Conservation (phyloP, 2,888 invertebrate genomes). For the Steinernema carpocapsae region DNA sequence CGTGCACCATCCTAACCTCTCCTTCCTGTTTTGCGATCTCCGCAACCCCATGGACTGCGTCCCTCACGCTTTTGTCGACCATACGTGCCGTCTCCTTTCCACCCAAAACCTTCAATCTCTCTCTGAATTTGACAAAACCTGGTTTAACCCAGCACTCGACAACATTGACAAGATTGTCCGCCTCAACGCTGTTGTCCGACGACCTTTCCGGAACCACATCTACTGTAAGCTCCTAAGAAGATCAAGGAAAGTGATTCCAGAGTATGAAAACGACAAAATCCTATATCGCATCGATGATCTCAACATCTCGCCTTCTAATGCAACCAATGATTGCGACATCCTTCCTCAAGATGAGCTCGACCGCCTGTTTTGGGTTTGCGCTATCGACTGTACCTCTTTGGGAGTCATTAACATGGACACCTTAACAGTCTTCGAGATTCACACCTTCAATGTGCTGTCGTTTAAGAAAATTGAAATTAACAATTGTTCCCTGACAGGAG, state of each 20-base stretch:
- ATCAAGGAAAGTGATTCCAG: neutral
- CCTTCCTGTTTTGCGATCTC: too few species aligned
- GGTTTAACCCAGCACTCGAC: neutral
- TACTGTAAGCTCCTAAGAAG: neutral
- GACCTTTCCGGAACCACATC: neutral
- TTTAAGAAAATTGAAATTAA: neutral
- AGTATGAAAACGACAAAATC: neutral
- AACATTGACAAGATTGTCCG: neutral
- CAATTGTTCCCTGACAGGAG: neutral
- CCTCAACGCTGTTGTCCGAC: neutral
- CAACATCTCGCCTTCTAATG: neutral
- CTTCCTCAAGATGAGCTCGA: neutral
- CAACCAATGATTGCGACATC: neutral
- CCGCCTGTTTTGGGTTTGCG: neutral
- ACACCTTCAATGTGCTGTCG: neutral
- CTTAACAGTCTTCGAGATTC: neutral
- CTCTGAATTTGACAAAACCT: neutral
- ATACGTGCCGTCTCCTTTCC: slow-evolving; percentile 1
- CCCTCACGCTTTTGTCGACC: neutral
- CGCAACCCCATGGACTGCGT: neutral
- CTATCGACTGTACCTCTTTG: neutral
- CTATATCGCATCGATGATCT: neutral
- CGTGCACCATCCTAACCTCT: neutral
- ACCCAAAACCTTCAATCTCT: neutral
- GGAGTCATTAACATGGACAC: neutral